phyloP scores from a whole-genome alignment of 2,113 vertebrate species.

The Pseudopodoces humilis region DNA sequence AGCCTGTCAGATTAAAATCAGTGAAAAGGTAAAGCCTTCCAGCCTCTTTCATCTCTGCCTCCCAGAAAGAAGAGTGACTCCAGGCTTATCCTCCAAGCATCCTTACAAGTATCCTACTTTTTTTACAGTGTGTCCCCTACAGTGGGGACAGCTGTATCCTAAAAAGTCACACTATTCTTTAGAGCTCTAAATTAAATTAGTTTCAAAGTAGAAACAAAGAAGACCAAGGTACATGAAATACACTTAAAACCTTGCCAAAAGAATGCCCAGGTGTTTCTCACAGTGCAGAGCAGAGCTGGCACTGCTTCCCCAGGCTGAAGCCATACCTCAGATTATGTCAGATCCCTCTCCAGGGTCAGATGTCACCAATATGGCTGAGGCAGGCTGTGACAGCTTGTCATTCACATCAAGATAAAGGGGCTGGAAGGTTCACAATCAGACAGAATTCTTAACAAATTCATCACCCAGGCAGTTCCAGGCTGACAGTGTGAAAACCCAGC shows the following conservation, averaged over 20 bases:
- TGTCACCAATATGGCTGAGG: not conserved
- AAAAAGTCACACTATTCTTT: not conserved
- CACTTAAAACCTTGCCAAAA: not conserved
- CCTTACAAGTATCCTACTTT: not conserved
- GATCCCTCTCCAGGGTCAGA: not conserved
- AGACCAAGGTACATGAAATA: not conserved
- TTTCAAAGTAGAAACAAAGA: not conserved
- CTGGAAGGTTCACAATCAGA: not conserved
- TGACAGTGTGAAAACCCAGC: conserved; percentile 1
- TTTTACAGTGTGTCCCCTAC: not conserved
- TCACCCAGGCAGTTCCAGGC: not conserved
- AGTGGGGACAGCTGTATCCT: not conserved
- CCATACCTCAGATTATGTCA: not conserved
- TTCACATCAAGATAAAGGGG: not conserved
- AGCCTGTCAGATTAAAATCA: not conserved
- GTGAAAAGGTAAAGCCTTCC: not conserved
- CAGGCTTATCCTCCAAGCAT: not conserved
- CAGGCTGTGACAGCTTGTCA: conserved; percentile 23
- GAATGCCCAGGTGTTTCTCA: not conserved
- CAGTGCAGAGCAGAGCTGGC: not conserved
- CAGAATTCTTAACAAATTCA: conserved; percentile 10
- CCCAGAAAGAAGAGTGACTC: not conserved
- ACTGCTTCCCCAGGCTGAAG: not conserved
- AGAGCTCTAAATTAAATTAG: not conserved
- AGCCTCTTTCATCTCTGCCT: not conserved